Base-by-base conservation (phyloP, 2,113 vertebrate species). In the Morone chrysops region DNA sequence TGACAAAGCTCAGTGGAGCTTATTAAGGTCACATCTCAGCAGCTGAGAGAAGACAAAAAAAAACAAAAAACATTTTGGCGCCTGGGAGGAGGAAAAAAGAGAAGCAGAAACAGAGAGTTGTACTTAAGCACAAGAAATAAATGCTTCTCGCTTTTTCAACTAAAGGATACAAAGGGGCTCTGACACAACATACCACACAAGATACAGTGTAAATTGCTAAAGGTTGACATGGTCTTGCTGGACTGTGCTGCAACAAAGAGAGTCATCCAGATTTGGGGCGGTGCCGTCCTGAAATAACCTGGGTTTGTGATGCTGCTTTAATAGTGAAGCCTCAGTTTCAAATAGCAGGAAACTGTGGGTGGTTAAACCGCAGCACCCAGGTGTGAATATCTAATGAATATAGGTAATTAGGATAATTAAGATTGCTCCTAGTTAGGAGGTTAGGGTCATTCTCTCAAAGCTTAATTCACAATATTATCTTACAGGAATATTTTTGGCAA, bases 1-100 rank as follows among this genome's bases (percentile, higher is more conserved):
- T 38, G 6, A 7, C 67, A 87, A 90, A 77, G 78, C 90, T 87
- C 90, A 60, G 78, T 25, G 84, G 86, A 81, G 80, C 87, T 89
- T 81, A 90, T 90, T 89, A 93, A 90, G 82, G 78, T 81, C 73
- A 74, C 80, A 12, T 65, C 75, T 60, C 41, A 25, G 77, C 80
- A 78, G 84, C 89, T 78, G 82, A 76, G 79, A 62, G 68, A 69
- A 65, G n/a, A 66, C 36, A 65, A 71, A 65, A 8, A 57, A 80
- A 80, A 31, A 31, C 2, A 31, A 31, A 31, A 31, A 74, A 31
- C 53, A 79, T 61, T 74, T 66, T 2, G 50, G 83, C n/a, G 51
- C 72, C 66, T 51, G 71, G 57, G 60, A 76, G 60, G 38, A 25
- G 57, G 14, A 22, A 8, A 12, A 17, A 0, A 1, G 51, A 31